Evolutionary conservation across 2,888 invertebrate genomes (phyloP).

Genomic region (Cryptocephalus moraei): DNA sequence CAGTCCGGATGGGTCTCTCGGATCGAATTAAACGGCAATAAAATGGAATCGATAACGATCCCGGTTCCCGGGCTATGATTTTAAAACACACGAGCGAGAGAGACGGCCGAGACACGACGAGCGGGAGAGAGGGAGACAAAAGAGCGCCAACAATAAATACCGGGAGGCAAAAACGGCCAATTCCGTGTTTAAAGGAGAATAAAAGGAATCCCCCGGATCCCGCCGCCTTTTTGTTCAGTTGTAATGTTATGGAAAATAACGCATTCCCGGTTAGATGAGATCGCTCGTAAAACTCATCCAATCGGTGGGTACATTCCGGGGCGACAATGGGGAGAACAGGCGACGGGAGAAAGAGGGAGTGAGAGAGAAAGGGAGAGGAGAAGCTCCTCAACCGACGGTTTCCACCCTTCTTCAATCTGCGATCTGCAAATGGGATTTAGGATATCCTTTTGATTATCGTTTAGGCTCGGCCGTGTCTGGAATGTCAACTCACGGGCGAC

Average conservation of each 20-base stretch:
- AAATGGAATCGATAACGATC: too few relatives aligned
- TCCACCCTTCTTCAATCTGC: slow-evolving; percentile 27
- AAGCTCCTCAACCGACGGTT: slow-evolving; percentile 5
- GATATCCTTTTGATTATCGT: slow-evolving; percentile 28
- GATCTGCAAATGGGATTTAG: slow-evolving; percentile 26
- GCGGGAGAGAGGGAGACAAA: too few relatives aligned
- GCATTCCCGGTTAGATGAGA: slow-evolving; percentile 13
- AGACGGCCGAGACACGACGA: too few relatives aligned
- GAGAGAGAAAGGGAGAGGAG: neutral
- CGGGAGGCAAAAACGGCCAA: too few relatives aligned
- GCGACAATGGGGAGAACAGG: slow-evolving; percentile 8
- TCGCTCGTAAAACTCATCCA: slow-evolving; percentile 30
- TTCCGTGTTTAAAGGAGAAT: too few relatives aligned
- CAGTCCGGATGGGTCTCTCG: too few relatives aligned
- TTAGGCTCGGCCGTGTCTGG: slow-evolving; percentile 25
- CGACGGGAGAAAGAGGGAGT: neutral
- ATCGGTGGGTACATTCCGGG: slow-evolving; percentile 27
- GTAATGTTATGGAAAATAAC: slow-evolving; percentile 30
- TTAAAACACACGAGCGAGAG: too few relatives aligned
- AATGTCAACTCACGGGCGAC: slow-evolving; percentile 13
- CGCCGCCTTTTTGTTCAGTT: too few relatives aligned
- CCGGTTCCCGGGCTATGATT: too few relatives aligned
- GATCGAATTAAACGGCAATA: too few relatives aligned
- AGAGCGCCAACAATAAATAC: too few relatives aligned
- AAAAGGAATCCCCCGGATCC: too few relatives aligned